Evolutionary conservation across 2,888 invertebrate genomes (phyloP).

Genomic region (Carabus problematicus): DNA sequence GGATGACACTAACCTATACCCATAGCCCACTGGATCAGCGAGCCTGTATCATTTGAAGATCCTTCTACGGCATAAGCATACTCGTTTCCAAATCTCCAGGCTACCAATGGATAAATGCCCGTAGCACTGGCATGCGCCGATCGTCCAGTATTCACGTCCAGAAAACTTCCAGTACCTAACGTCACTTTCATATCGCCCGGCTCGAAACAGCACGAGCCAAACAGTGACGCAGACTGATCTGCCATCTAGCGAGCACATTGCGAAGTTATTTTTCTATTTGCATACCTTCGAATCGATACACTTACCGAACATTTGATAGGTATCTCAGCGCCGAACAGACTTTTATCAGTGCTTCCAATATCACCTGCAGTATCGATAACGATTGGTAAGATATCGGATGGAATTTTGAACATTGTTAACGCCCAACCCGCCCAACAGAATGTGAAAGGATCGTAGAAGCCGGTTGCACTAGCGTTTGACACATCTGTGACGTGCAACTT

Average conservation of each 20-base stretch:
- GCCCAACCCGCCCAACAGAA: slow-evolving; percentile 83
- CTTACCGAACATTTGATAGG: slow-evolving; percentile 81
- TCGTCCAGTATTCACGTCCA: slow-evolving; percentile 81
- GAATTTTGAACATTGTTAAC: slow-evolving; percentile 75
- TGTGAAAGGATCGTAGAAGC: slow-evolving; percentile 91
- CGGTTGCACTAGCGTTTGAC: slow-evolving; percentile 91
- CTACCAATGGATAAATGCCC: slow-evolving; percentile 91
- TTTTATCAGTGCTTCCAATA: slow-evolving; percentile 72
- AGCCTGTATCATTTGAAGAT: slow-evolving; percentile 86
- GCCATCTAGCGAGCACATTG: slow-evolving; percentile 68
- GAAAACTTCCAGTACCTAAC: slow-evolving; percentile 90
- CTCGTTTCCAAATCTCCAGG: slow-evolving; percentile 74
- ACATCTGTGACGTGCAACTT: slow-evolving; percentile 79
- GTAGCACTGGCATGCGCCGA: slow-evolving; percentile 80
- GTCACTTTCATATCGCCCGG: slow-evolving; percentile 85
- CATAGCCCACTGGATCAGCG: slow-evolving; percentile 85
- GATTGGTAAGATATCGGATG: slow-evolving; percentile 76
- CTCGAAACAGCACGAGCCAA: slow-evolving; percentile 83
- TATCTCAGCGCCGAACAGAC: slow-evolving; percentile 78
- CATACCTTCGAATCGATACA: slow-evolving; percentile 44
- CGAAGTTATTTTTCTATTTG: slow-evolving; percentile 1
- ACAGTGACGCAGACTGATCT: slow-evolving; percentile 89
- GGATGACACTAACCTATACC: slow-evolving; percentile 64
- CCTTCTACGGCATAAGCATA: slow-evolving; percentile 84
- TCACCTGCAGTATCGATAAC: slow-evolving; percentile 79